These are phyloP conservation scores for Thymallus thymallus DNA, from an alignment of 2,113 vertebrate genomes.

Conservation along the genomic window DNA sequence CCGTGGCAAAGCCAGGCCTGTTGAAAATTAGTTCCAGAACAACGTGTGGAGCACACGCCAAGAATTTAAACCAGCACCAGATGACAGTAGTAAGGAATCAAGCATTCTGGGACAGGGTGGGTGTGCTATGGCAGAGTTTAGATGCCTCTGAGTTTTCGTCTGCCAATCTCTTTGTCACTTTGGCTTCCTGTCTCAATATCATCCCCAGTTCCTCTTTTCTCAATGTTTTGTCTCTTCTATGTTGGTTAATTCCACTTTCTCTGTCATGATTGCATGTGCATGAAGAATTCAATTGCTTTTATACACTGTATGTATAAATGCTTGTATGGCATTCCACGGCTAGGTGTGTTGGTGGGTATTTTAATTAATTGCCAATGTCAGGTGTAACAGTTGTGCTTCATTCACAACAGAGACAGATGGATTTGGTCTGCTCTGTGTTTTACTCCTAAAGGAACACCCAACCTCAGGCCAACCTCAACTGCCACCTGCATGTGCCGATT, in stretches of 20 bases:
- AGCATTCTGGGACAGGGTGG: conserved; percentile 7
- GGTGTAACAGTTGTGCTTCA: not conserved
- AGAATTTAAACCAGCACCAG: conserved; percentile 70
- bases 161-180: not conserved
- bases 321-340: not conserved
- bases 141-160: not conserved
- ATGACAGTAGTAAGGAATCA: conserved; percentile 58
- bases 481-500: not conserved
- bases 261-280: not conserved
- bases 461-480: too few relatives aligned
- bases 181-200: not conserved
- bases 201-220: not conserved
- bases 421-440: too few relatives aligned
- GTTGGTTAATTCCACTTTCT: not conserved
- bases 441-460: too few relatives aligned
- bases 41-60: conserved; percentile 56
- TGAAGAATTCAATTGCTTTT: not conserved
- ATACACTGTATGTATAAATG: conserved; percentile 8
- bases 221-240: not conserved
- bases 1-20: conserved; percentile 59
- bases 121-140: conserved; percentile 14
- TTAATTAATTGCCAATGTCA: not conserved
- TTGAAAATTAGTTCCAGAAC: conserved; percentile 82
- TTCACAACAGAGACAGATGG: not conserved
- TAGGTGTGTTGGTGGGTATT: not conserved